Base-by-base conservation (phyloP, 2,113 vertebrate species). In the Cervus canadensis region DNA sequence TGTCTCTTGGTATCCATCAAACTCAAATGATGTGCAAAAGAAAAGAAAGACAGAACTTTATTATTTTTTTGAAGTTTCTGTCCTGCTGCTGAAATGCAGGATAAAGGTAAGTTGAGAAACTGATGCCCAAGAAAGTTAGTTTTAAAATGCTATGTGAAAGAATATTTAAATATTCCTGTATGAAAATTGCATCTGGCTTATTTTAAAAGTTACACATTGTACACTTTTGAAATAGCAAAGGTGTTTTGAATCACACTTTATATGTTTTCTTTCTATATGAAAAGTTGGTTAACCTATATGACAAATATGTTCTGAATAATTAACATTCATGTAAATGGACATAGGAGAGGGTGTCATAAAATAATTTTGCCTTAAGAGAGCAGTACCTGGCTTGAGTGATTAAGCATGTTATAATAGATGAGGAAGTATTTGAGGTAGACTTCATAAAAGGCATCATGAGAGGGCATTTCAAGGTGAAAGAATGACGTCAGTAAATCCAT, bases 21-120 rank as follows among this genome's bases (percentile, higher is more conserved):
- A 98, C 86, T 96, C 97, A 98, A 98, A 98, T 96, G 96, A 98
- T 96, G 89, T 94, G 54, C 91, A 97, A 96, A 98, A 98, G 91
- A 97, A 98, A 98, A 98, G 88, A 97, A 95, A 86, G 86, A 94
- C 93, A 98, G 96, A 98, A 97, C 87, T 98, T 91, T 97, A 62
- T 57, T 74, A 83, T 90, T 92, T 84, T 59, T 86, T 67, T 67
- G 4, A 91, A 96, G 59, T 79, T 97, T 95, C 54, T 43, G 71
- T 96, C 71, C 17, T 91, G 78, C 76, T 92, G 52, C 5, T 45
- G 30, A 90, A 97, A 95, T 54, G 5, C 7, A 30, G 71, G 71
- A 67, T 71, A 30, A 87, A 2, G 0, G 56, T 86, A 94, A 95
- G 60, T 21, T 78, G 19, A 93, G 81, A 89, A 97, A 92, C 76